These are phyloP conservation scores for Chironex yamaguchii DNA, from an alignment of 30 jellyfish, hydroid and myxozoan species.

Conservation along the genomic window DNA sequence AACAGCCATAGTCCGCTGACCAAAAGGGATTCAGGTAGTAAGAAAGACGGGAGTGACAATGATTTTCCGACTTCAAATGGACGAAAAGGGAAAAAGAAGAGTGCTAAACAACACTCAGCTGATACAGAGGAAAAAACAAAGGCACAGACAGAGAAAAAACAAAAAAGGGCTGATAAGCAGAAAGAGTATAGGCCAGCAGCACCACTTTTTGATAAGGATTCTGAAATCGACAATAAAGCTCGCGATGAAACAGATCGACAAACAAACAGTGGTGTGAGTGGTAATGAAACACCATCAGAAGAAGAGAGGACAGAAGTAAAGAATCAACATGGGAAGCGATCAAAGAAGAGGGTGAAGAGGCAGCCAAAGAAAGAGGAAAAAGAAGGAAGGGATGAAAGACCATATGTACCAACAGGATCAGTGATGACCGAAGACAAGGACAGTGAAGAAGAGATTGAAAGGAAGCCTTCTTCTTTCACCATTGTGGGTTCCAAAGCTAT, in stretches of 20 bases:
- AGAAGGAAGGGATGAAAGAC: constrained; percentile 1
- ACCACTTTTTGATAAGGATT: constrained; percentile 6
- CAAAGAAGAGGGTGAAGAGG: not conserved
- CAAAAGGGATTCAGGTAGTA: not conserved
- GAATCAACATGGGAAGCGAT: constrained; percentile 1
- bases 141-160: not conserved
- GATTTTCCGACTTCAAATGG: not conserved
- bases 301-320: constrained; percentile 1
- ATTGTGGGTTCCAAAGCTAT: constrained; percentile 21
- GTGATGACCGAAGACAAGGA: not conserved
- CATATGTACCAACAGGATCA: not conserved
- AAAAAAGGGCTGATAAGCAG: constrained; percentile 21
- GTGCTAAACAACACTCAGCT: not conserved
- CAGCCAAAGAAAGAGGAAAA: constrained; percentile 25
- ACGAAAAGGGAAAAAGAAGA: not conserved
- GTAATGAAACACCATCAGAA: not conserved
- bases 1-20: not conserved
- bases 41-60: not conserved
- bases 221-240: not conserved
- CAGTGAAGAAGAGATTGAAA: constrained; percentile 25
- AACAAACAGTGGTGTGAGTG: not conserved
- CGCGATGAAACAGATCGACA: constrained; percentile 32
- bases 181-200: constrained; percentile 24
- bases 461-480: constrained; percentile 42
- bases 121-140: not conserved